Evolutionary conservation across 2,888 invertebrate genomes (phyloP), one percentile per base, ranked within the genome.

Genomic region (Cosmorhoe ocellata): DNA sequence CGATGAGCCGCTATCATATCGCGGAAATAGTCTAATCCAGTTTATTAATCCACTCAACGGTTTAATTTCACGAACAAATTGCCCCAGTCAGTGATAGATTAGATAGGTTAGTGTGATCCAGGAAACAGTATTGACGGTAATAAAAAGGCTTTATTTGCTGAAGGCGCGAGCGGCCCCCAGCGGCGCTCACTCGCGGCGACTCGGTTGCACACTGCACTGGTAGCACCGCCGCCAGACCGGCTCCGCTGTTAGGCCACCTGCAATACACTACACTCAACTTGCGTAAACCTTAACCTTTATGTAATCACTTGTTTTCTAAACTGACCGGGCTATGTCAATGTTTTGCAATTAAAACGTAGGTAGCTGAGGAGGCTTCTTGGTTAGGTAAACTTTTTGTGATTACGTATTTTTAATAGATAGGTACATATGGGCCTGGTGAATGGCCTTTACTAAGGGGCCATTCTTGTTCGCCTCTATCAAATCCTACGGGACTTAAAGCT

Each of bases 241-340:
- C 41, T 36, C 8, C 3, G 5, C 40, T 27, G 26, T 11, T 36
- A 36, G 11, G 36, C 39, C 61, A 59, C 32, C 51, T 47, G 59
- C 62, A 56, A 56, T 56, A 58, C 58, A 55, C 49, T 58, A 56
- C 57, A 55, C 47, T 59, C 51, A 49, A 70, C 78, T 84, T 84
- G 80, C 83, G 82, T 67, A 84, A 84, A 81, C 74, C 67, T 66
- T 71, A 74, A 73, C 71, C 74, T 71, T 85, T 83, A 85, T 81
- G 77, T 81, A 85, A 85, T 74, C 69, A 64, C 62, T 69, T 67
- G 71, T 79, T 76, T 71, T 70, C 69, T 73, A 67, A 74, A 72
- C 53, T 53, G 59, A 74, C 72, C 70, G 63, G 72, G 60, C 67
- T 74, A 46, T 61, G 65, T 59, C 67, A 70, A 71, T 61, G 49